These are phyloP conservation scores for Casuarius casuarius DNA, from an alignment of 2,113 vertebrate species.

Conservation along the genomic window DNA sequence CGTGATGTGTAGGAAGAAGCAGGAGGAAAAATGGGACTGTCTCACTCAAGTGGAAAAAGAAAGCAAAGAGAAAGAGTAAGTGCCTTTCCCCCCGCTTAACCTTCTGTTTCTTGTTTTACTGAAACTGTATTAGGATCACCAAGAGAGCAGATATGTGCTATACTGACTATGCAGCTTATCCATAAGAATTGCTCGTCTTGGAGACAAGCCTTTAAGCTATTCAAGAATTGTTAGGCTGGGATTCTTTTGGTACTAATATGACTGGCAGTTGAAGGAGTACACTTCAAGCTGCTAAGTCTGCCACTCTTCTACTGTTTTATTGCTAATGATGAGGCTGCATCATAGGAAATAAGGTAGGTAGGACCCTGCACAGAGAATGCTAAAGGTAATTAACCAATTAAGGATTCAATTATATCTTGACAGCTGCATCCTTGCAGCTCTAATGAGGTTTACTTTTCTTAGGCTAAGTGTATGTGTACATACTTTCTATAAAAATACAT, in stretches of 20 bases:
- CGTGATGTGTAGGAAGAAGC: conserved; percentile 92
- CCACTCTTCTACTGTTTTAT: neutral
- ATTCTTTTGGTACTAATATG: neutral
- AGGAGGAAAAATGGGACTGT: conserved; percentile 91
- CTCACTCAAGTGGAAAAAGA: conserved; percentile 93
- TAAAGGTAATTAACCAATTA: neutral
- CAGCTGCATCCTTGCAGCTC: neutral
- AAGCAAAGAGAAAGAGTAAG: conserved; percentile 96
- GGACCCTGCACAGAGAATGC: neutral
- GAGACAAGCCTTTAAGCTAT: neutral
- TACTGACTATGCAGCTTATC: neutral
- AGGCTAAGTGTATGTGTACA: neutral
- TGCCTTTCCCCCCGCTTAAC: neutral
- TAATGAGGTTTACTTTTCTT: neutral
- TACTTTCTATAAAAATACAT: neutral
- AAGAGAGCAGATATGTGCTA: neutral
- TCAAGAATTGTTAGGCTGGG: neutral
- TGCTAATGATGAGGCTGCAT: neutral
- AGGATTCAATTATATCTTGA: neutral
- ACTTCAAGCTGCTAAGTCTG: neutral
- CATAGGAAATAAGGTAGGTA: rapidly evolving
- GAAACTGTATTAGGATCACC: neutral
- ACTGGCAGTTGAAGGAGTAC: neutral
- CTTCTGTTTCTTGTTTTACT: neutral
- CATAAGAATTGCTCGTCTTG: neutral